Base-by-base conservation (phyloP, 2,113 vertebrate species). In the Australoheros scitulus region DNA sequence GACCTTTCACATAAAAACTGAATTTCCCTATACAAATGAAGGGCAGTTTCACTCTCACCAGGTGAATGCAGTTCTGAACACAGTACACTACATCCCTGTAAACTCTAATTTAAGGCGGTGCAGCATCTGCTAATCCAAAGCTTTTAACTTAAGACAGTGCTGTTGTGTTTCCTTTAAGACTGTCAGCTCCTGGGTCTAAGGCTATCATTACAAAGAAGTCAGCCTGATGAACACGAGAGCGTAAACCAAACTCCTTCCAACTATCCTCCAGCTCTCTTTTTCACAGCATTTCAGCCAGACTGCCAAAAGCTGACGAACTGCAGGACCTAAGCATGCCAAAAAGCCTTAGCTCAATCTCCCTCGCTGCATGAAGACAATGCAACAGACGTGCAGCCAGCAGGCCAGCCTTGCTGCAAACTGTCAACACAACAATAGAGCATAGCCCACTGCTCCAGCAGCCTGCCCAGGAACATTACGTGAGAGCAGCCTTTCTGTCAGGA, bases 301-400 rank as follows among this genome's bases (percentile, higher is more conserved):
- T 24, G 81, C 81, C 88, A 56, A 61, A 79, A 82, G 64, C 82
- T 84, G 81, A 86, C 20, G 13, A 86, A 85, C 61, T 79, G 88
- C 84, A 78, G 84, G 47, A 72, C 61, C 5, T 29, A 81, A 20
- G 61, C 79, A 52, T 36, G 87, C 84, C 88, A 82, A 76, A 84
- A 89, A 70, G 79, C 65, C 81, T 88, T 55, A 63, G 81, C 85
- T 90, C 84, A 87, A 64, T 81, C 86, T 85, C 77, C n/a, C 64
- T 74, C 72, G 52, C 85, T 80, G 83, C 75, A 36, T 88, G 52
- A 86, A 84, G 89, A 92, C 87, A 92, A 92, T 88, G 79, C 64
- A 89, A 89, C 85, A 89, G 77, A 81, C 82, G 83, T 65, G n/a
- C 20, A 20, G 76, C 83, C 92, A 88, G 86, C 74, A 81, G 82